Base-by-base conservation (phyloP, 1,140 invertebrate species). In the Zaprionus africanus region DNA sequence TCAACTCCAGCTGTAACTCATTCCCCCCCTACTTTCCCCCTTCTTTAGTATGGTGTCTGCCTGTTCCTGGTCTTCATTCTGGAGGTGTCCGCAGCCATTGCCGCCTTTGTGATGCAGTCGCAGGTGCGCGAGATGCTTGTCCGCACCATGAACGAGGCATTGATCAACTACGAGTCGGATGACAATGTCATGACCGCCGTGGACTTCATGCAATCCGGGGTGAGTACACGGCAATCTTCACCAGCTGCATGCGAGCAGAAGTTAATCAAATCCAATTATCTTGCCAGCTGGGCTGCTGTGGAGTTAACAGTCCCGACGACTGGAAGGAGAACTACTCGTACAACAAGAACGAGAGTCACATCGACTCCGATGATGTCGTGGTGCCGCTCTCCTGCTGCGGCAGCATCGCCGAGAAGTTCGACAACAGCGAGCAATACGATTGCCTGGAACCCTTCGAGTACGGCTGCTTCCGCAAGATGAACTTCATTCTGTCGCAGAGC, bases 71-170 rank as follows among this genome's bases (percentile, higher is more conserved):
- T 98, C 7, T 95, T 98, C 61, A 93, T 98, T 31, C 81, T 98
- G 91, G 97, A 98, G 93, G 93, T 98, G 5, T 94, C 96, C 2
- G 97, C 96, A 6, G 96, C 96, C 24, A 96, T 98, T 86, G 95
- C 96, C 1, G 97, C 96, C 3, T 97, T 96, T 82, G 94, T 95
- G 6, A 94, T 97, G 78, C 95, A 96, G 69, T 92, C 94, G 6
- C 94, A 96, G 62, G 94, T 97, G 5, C 90, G 93, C 1, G 78
- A 86, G 1, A 93, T 95, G 80, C 71, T 97, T 28, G 88, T 94
- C 56, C 85, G 92, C 0, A 96, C 95, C 38, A 95, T 97, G 82
- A 92, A 93, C 15, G 38, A 87, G 6, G 93, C 94, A 0, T 93
- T 96, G 92, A 81, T 93, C 0, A 73, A 94, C 22, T 96, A 96